Conservation (phyloP, 2,888 invertebrate genomes). For the Phymatocera aterrima region DNA sequence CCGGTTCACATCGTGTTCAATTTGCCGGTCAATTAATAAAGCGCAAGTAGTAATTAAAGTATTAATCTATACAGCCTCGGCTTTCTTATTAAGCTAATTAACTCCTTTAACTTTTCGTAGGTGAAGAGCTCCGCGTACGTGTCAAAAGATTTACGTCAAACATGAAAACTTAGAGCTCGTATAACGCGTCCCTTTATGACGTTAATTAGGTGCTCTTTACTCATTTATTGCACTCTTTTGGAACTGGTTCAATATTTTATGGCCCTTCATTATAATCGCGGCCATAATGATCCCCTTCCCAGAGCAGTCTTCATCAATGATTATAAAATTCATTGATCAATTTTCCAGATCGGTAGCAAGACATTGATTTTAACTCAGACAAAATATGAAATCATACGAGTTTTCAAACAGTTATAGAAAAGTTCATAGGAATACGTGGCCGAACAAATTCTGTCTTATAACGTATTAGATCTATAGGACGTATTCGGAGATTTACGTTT, state of each 20-base stretch:
- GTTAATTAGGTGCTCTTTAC: conserved; percentile 19
- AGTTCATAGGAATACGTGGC: no score
- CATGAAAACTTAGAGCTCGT: conserved; percentile 12
- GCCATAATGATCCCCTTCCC: not conserved
- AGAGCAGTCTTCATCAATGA: not conserved
- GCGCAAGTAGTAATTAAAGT: conserved; percentile 37
- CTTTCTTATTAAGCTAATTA: conserved; percentile 41
- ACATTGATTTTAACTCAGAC: no score
- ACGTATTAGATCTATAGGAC: no score
- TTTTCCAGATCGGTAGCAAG: no score
- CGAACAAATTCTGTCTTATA: no score
- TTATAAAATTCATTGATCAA: no score
- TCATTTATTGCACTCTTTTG: not conserved
- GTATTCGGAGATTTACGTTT: no score
- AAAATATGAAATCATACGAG: no score
- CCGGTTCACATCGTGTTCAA: conserved; percentile 55
- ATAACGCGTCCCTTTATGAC: not conserved
- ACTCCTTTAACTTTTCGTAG: not conserved
- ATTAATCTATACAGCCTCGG: conserved; percentile 26
- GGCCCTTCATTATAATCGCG: not conserved
- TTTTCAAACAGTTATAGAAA: no score
- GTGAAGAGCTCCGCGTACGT: conserved; percentile 2
- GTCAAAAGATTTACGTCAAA: conserved; percentile 23
- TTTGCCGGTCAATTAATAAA: conserved; percentile 61
- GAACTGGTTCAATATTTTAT: no score